Evolutionary conservation across 1,140 invertebrate species (phyloP).

Genomic region (Hylaeus volcanicus): DNA sequence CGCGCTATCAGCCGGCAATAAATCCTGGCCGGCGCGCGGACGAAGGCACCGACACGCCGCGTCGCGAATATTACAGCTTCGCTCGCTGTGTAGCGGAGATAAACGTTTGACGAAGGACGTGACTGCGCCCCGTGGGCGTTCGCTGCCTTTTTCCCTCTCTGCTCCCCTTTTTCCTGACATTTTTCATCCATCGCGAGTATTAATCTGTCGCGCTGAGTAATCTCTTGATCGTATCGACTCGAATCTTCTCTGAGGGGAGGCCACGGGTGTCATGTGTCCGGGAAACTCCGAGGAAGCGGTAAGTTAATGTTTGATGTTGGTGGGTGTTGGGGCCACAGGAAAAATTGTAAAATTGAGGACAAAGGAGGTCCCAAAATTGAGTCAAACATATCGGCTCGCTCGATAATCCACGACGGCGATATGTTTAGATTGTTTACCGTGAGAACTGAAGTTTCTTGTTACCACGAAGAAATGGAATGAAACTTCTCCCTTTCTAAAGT

Average conservation of each 20-base stretch:
- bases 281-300: too few relatives aligned
- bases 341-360: too few relatives aligned
- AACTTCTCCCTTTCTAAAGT: too few relatives aligned
- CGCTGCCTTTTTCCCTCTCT: neutral
- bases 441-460: too few relatives aligned
- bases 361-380: too few relatives aligned
- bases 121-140: conserved; percentile 22
- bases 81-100: conserved; percentile 31
- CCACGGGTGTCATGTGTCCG: too few relatives aligned
- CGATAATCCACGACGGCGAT: too few relatives aligned
- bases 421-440: too few relatives aligned
- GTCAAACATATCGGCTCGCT: too few relatives aligned
- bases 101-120: conserved; percentile 36
- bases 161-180: neutral
- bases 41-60: conserved; percentile 43
- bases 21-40: conserved; percentile 17
- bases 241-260: neutral
- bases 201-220: conserved; percentile 3
- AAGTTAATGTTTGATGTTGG: too few relatives aligned
- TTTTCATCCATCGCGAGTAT: neutral
- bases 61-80: conserved; percentile 42
- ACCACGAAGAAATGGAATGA: too few relatives aligned
- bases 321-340: too few relatives aligned
- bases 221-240: conserved; percentile 4
- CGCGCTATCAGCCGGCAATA: conserved; percentile 39